Percentiles rank a stretch among this genome's conserved stretches.
These are phyloP conservation scores for Balearica regulorum DNA, from an alignment of 2,797 vertebrate species.

Conservation along the genomic window DNA sequence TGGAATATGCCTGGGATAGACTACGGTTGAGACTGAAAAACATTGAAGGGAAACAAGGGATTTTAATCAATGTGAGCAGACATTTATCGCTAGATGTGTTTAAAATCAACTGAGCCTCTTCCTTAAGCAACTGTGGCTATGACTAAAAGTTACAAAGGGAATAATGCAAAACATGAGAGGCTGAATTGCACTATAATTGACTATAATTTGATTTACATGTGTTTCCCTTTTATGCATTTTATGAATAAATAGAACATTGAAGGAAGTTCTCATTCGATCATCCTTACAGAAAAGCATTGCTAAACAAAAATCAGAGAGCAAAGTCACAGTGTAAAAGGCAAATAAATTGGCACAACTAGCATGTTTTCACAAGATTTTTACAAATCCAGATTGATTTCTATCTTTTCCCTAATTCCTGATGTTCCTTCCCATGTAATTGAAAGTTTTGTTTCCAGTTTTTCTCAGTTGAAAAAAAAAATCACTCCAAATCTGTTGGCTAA, in stretches of 20 bases:
- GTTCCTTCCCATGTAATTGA: background rate
- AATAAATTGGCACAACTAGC: background rate
- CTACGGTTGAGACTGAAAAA: background rate
- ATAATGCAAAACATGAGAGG: background rate
- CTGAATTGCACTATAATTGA: background rate
- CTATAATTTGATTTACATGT: background rate
- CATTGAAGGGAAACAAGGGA: background rate
- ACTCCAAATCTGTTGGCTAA: background rate
- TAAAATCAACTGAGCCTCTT: background rate
- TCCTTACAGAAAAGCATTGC: background rate
- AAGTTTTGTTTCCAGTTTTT: background rate
- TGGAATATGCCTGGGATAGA: background rate
- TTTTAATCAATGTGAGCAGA: conserved; percentile 21
- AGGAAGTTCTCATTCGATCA: background rate
- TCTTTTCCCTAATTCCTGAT: background rate
- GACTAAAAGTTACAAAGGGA: background rate
- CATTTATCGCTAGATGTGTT: background rate
- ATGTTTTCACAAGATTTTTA: background rate
- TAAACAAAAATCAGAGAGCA: background rate
- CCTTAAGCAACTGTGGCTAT: background rate
- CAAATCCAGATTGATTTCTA: background rate
- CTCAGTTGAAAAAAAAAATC: background rate
- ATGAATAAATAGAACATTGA: background rate
- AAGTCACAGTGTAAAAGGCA: background rate
- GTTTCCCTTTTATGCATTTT: background rate